Base-by-base conservation (phyloP, 2,888 invertebrate genomes). In the Dynastes tityus region DNA sequence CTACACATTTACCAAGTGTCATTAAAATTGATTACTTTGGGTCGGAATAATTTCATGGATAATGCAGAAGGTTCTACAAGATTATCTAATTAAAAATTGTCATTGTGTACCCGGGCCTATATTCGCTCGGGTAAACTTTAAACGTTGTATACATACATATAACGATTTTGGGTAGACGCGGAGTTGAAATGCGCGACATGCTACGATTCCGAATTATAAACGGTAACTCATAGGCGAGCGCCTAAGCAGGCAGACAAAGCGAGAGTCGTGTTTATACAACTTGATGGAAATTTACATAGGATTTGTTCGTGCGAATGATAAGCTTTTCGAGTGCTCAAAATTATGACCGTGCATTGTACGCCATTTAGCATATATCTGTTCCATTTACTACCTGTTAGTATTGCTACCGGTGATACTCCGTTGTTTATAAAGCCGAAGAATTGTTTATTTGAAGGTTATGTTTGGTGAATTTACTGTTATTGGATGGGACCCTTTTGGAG, bases 251-350 rank as follows among this genome's bases (percentile, higher is more conserved):
- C 53, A n/a, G 53, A 53, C 53, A n/a, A 53, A n/a, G 53, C 53
- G 53, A 53, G n/a, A 16, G 53, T n/a, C 53, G n/a, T 53, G 53
- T 53, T 53, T 53, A 6, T 53, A 53, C 16, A 16, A 53, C 53
- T 53, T 16, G 53, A 53, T 53, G 53, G 53, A 53, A 53, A 53
- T 53, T 53, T 53, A 53, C 53, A 53, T 16, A 16, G 53, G 53
- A 53, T 53, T 45, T 45, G n/a, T 16, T 53, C 53, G 53, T 16
- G 53, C 53, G 53, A 16, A 13, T 53, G 16, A 16, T 53, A 53
- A 16, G 53, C 16, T 16, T 53, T 16, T 53, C 53, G 53, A 5
- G 5, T n/a, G 13, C 8, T 0, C 45, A 8, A 45, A 45, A 45
- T 45, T 45, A 45, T 45, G 45, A 45, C 8, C 45, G 45, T 8